Conservation (phyloP, 1,140 invertebrate species). For the Trichonephila clavipes region DNA sequence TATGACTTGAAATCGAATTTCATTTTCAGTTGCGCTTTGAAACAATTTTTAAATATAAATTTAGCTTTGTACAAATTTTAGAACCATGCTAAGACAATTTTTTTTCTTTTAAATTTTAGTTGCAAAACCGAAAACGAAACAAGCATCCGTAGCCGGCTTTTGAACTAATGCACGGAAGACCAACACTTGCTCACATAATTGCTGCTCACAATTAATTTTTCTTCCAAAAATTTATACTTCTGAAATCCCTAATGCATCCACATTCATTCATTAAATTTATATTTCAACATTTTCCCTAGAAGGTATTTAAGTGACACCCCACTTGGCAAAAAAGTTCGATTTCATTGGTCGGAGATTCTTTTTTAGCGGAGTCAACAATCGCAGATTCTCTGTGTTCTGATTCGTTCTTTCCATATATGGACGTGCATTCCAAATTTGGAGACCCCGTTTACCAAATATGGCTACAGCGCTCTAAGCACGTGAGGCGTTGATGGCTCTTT, state of each 20-base stretch:
- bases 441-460: slow-evolving; percentile 80
- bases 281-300: slow-evolving; percentile 50
- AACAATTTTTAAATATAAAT: no score
- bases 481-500: slow-evolving; percentile 48
- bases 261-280: slow-evolving; percentile 64
- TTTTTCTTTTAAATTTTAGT: not conserved
- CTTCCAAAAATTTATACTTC: not conserved
- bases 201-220: not conserved
- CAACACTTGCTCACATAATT: not conserved
- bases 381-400: slow-evolving; percentile 47
- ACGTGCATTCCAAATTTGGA: slow-evolving; percentile 80
- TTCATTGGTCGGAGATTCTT: slow-evolving; percentile 36
- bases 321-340: not conserved
- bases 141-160: not conserved
- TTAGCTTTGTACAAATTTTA: no score
- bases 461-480: slow-evolving; percentile 71
- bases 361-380: slow-evolving; percentile 54
- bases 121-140: not conserved
- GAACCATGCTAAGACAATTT: not conserved
- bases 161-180: not conserved
- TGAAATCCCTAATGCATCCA: not conserved
- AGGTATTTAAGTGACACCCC: slow-evolving; percentile 60
- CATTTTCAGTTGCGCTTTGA: no score
- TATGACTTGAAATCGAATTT: no score
- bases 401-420: slow-evolving; percentile 80